Base-by-base conservation (phyloP, 2,797 vertebrate genomes). In the Halcyon badia region DNA sequence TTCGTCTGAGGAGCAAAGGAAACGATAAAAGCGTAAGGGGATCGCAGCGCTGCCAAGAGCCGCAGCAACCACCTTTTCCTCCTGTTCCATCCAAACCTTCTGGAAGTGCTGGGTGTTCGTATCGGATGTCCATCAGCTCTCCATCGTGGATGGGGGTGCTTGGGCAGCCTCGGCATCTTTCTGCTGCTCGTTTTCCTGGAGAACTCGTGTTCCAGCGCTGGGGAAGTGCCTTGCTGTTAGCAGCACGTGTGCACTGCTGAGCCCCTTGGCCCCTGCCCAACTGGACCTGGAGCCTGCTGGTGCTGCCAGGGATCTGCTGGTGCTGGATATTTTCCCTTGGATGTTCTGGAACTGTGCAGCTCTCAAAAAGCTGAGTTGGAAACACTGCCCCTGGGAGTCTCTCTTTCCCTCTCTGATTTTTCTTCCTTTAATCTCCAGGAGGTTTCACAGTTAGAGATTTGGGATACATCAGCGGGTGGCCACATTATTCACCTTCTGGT, bases 381-480 rank as follows among this genome's bases (percentile, higher is more conserved):
- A 41, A 62, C 21, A 62, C 31, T 41, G 21, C 30, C 31, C 54
- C 15, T 49, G 25, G 8, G 18, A 78, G 44, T 89, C 31, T 41
- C 21, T 85, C 41, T 64, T 68, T 86, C 30, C 37, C 18, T 28
- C 31, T 51, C 6, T 57, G 11, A n/a, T 19, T 22, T 56, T 58
- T 46, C 75, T 78, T 57, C 37, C 26, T 87, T 64, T 68, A 60
- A 42, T 92, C 75, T 96, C 73, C 69, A 30, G 16, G 52, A 80
- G 46, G 46, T 69, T 95, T 91, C 52, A 25, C 68, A 70, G 39
- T 66, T 79, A 48, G 7, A 14, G 30, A 16, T 78, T 87, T n/a
- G 51, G 44, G 68, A 19, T 79, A 22, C 35, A 52, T 35, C 69
- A 81, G 65, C 57, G 68, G 69, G 54, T 77, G 49, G 39, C 46